Evolutionary conservation across 1,140 invertebrate species (phyloP), one percentile per base, ranked within the genome.

Genomic region (Habropoda laboriosa): DNA sequence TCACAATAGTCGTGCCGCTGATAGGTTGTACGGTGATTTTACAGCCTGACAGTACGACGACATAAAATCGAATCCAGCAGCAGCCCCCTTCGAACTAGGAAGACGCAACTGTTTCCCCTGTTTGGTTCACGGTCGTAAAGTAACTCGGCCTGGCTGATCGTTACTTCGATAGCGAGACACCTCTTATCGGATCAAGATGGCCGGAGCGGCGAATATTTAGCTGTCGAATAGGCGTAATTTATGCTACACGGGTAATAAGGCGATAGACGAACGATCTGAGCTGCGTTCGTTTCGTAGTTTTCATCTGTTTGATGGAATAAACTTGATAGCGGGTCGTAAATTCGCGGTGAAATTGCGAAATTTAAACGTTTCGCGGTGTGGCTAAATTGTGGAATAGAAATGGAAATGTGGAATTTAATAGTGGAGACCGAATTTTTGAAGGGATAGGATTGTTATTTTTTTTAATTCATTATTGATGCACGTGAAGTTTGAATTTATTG

Each of bases 1-100:
- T 79, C 82, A 82, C 79, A 82, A 89, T 82, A 80, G 79, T 60
- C 24, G 40, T 42, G 21, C 38, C 66, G 61, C 53, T 58, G 67
- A 83, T 81, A 77, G 79, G 77, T 72, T 80, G 74, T 68, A 24
- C 66, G 51, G 70, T 30, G 83, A 83, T 76, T 87, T 87, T 83
- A 87, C 64, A 72, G 24, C 49, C 63, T 27, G 21, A 10, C 27
- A 6, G 10, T 27, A 53, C 35, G 35, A 40, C 42, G 7, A 47
- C 53, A 64, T 79, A 49, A 68, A 47, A 47, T 51, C 38, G 32
- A 55, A 47, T 12, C 13, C 8, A 57, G 18, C 53, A 38, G 35
- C n/a, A n/a, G n/a, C n/a, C n/a, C 45, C 4, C 0, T 40, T 68
- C 38, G 13, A 18, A 49, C 55, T 61, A 42, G 67, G 35, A 78